Percentiles rank a stretch among this genome's conserved stretches.
Evolutionary conservation across 2,888 invertebrate genomes (phyloP).

Genomic region (Hofmannophila pseudospretella): DNA sequence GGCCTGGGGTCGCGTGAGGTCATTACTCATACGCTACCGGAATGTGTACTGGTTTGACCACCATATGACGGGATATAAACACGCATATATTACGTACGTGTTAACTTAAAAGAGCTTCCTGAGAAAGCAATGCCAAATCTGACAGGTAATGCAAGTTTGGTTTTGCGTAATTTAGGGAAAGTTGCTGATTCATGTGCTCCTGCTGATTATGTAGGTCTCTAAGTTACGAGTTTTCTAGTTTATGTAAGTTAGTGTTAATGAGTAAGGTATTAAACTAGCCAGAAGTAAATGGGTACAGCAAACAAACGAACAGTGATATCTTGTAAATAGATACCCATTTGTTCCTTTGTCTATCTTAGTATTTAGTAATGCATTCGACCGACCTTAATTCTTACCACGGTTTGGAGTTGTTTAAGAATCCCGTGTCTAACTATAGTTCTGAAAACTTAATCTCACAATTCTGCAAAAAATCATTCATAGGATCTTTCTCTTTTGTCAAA

Average conservation of each 20-base stretch:
- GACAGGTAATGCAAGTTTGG: conserved; percentile 21
- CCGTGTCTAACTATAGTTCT: no score
- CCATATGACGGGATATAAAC: conserved; percentile 53
- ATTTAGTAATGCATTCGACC: no score
- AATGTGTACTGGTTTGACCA: conserved; percentile 55
- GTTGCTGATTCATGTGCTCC: conserved; percentile 31
- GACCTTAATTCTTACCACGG: no score
- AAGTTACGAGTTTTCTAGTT: conserved; percentile 14
- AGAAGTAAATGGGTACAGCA: no score
- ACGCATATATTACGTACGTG: conserved; percentile 29
- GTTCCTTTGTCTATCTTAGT: no score
- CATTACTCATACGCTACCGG: conserved; percentile 51
- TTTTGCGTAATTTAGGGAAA: conserved; percentile 52
- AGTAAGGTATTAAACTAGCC: no score
- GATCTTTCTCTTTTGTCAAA: no score
- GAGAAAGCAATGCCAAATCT: conserved; percentile 36
- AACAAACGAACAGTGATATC: no score
- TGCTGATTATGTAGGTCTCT: conserved; percentile 13
- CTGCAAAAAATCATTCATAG: no score
- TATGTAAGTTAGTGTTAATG: conserved; percentile 19
- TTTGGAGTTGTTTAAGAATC: no score
- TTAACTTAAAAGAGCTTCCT: conserved; percentile 36
- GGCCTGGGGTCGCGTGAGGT: conserved; percentile 52
- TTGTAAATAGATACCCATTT: no score
- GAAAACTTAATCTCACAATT: no score